Percentiles rank a stretch among this genome's conserved stretches.
Conservation (phyloP, 2,888 invertebrate species). For the Monoplex corrugatus region DNA sequence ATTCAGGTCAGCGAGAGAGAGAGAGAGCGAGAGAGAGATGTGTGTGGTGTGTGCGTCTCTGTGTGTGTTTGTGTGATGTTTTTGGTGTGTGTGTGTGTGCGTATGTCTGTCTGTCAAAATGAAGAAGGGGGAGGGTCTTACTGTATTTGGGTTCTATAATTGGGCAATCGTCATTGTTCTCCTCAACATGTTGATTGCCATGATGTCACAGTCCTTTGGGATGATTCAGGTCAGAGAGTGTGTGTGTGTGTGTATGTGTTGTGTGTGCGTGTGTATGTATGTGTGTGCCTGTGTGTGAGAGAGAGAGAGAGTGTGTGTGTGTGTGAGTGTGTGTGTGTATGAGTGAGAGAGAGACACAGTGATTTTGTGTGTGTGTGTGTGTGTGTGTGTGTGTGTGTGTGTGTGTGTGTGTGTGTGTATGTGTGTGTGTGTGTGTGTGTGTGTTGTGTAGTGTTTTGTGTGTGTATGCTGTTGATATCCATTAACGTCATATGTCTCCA, state of each 20-base stretch:
- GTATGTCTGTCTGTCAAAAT: neutral
- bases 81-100: conserved; percentile 60
- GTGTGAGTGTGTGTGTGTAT: neutral
- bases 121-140: too few species aligned
- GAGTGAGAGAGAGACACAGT: neutral
- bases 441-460: neutral
- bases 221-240: conserved; percentile 82
- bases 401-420: neutral
- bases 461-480: too few species aligned
- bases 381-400: neutral
- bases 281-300: too few species aligned
- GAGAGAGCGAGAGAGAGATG: too few species aligned
- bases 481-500: too few species aligned
- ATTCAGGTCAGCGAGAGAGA: conserved; percentile 79
- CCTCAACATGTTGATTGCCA: conserved; percentile 83
- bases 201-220: conserved; percentile 86
- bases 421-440: too few species aligned
- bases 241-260: too few species aligned
- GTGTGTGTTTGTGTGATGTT: too few species aligned
- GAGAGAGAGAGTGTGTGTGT: neutral
- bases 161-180: conserved; percentile 85
- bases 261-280: too few species aligned
- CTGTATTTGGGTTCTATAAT: conserved; percentile 83
- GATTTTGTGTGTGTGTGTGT: neutral
- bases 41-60: too few species aligned